A percentile compares a stretch with the other conserved stretches of the same genome.
phyloP scores from a whole-genome alignment of 2,888 invertebrate species.

The Dorcus hopei region DNA sequence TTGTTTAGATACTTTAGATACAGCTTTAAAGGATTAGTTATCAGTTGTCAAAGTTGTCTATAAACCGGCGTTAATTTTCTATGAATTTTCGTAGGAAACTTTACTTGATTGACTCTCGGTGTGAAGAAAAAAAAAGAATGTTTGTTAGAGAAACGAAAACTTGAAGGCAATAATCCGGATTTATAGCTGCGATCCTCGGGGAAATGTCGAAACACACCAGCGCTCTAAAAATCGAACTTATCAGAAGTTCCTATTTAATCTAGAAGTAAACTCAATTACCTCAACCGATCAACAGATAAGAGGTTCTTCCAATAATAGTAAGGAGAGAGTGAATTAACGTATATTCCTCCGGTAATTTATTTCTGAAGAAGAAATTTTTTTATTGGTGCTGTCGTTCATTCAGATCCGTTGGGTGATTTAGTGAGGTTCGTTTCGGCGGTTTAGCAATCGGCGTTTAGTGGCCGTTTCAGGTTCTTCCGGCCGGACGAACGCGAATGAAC shows the following conservation, averaged over 20 bases:
- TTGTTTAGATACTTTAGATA: too few relatives aligned
- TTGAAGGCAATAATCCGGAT: not conserved
- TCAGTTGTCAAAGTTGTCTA: too few relatives aligned
- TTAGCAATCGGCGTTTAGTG: not conserved
- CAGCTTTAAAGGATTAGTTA: too few relatives aligned
- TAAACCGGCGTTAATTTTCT: too few relatives aligned
- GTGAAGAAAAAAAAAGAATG: not conserved
- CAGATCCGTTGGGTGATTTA: too few relatives aligned
- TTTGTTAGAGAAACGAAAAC: not conserved
- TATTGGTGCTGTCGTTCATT: too few relatives aligned
- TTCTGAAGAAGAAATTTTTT: too few relatives aligned
- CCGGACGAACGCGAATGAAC: slow-evolving; percentile 1
- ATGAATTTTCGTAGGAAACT: not conserved
- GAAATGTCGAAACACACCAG: not conserved
- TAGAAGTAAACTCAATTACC: not conserved
- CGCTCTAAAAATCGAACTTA: not conserved
- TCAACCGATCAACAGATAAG: too few relatives aligned
- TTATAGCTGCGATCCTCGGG: not conserved
- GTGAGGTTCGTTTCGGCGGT: not conserved
- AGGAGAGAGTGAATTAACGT: too few relatives aligned
- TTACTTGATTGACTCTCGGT: not conserved
- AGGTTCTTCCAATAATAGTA: too few relatives aligned
- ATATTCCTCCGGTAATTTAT: too few relatives aligned
- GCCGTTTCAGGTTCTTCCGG: not conserved
- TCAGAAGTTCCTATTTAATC: slow-evolving; percentile 2